These are phyloP conservation scores for Yponomeuta malinellus DNA, from an alignment of 2,888 invertebrate species.

Conservation along the genomic window DNA sequence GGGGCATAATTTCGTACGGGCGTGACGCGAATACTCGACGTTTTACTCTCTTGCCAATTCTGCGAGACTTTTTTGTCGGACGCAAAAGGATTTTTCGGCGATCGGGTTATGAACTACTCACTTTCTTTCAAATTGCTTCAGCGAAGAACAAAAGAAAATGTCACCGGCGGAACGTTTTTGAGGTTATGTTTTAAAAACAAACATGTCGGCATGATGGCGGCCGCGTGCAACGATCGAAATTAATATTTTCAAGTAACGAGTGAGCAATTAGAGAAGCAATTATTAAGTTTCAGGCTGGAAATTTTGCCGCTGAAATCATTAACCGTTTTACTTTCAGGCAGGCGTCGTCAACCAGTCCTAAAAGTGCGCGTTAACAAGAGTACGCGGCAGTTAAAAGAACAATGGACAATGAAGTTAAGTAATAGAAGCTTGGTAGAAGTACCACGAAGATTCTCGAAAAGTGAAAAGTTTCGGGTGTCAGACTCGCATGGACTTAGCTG, in stretches of 20 bases:
- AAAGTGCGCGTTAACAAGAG: constrained; percentile 51
- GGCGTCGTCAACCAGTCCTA: constrained; percentile 31
- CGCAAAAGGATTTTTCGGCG: constrained; percentile 11
- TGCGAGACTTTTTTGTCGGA: constrained; percentile 17
- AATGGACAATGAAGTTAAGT: constrained; percentile 51
- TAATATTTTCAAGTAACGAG: not conserved
- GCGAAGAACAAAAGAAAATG: not conserved
- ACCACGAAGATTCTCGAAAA: not conserved
- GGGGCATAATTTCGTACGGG: constrained; percentile 47
- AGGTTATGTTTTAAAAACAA: not conserved
- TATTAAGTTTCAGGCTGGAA: not conserved
- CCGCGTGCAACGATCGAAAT: not conserved
- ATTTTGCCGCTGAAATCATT: constrained; percentile 5
- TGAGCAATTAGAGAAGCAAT: not conserved
- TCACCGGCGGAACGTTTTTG: not conserved
- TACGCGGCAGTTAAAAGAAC: constrained; percentile 69
- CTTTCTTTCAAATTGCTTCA: not conserved
- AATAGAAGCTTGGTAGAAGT: not conserved
- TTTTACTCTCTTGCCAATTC: constrained; percentile 22
- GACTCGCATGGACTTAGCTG: no score
- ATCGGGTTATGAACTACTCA: constrained; percentile 2
- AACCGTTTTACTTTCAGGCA: constrained; percentile 39
- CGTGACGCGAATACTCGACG: constrained; percentile 48
- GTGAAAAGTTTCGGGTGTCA: no score
- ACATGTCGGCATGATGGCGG: not conserved